phyloP scores from a whole-genome alignment of 2,113 vertebrate species.

The Alaudala cheleensis region DNA sequence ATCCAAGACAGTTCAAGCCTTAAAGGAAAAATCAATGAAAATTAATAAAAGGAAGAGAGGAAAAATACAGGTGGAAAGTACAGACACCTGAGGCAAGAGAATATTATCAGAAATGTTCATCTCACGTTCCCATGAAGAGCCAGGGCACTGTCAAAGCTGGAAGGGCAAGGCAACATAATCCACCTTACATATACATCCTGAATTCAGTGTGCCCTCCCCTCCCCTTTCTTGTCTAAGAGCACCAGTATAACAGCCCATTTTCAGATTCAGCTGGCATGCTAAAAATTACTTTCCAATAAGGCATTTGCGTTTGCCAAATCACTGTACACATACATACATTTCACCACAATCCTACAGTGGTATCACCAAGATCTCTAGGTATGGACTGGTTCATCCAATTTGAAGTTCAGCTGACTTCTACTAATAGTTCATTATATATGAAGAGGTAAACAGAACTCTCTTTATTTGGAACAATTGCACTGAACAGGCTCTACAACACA shows the following conservation, averaged over 20 bases:
- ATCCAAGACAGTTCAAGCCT: neutral
- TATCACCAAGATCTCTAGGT: neutral
- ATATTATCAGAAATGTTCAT: no score
- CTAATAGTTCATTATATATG: neutral
- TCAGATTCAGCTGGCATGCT: neutral
- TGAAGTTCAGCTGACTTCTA: neutral
- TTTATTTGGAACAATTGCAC: neutral
- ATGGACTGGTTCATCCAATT: neutral
- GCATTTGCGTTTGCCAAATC: neutral
- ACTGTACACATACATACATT: rapidly evolving
- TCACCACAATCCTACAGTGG: neutral
- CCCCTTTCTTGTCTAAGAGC: neutral
- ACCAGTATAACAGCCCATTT: neutral
- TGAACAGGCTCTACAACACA: neutral
- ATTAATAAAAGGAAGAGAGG: neutral
- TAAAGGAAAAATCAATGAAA: neutral
- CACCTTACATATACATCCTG: neutral
- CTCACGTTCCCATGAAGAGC: neutral
- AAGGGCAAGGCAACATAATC: neutral
- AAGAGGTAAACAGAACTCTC: neutral
- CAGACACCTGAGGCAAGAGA: neutral
- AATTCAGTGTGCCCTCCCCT: neutral
- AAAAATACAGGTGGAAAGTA: neutral
- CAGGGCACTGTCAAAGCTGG: neutral
- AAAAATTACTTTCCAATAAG: neutral